Conservation (phyloP, 2,888 invertebrate genomes). For the Scaeva pyrastri region DNA sequence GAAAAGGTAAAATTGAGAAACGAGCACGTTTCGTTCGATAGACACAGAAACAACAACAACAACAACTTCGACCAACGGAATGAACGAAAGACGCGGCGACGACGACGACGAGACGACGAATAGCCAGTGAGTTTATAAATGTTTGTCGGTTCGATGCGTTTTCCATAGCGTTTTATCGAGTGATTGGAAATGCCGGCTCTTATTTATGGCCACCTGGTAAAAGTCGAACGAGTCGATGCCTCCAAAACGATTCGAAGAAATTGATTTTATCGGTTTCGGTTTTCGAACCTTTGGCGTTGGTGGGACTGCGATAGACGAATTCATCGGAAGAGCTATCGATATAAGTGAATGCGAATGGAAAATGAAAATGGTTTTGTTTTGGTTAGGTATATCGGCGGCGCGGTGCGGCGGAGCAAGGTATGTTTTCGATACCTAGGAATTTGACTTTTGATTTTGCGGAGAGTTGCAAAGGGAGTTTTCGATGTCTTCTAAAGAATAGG, state of each 20-base stretch:
- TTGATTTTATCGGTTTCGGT: slow-evolving; percentile 80
- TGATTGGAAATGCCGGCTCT: slow-evolving; percentile 76
- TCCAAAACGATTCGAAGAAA: slow-evolving; percentile 79
- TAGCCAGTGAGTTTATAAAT: slow-evolving; percentile 43
- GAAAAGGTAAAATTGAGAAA: slow-evolving; percentile 67
- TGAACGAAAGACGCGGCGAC: too few species aligned
- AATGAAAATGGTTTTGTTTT: not conserved
- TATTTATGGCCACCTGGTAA: slow-evolving; percentile 80
- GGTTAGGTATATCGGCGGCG: too few species aligned
- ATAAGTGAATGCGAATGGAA: not conserved
- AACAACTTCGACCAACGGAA: slow-evolving; percentile 33
- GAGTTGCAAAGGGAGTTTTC: too few species aligned
- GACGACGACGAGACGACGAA: slow-evolving; percentile 31
- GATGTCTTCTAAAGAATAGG: too few species aligned
- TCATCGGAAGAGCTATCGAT: not conserved
- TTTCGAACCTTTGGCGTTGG: slow-evolving; percentile 21
- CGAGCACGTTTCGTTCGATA: slow-evolving; percentile 69
- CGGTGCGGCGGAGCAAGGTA: too few species aligned
- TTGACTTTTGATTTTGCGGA: too few species aligned
- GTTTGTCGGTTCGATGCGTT: slow-evolving; percentile 72
- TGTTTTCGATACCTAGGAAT: too few species aligned
- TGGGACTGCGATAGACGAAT: not conserved
- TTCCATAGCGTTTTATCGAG: slow-evolving; percentile 62
- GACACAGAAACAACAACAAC: slow-evolving; percentile 34
- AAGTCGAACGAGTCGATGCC: slow-evolving; percentile 82